phyloP scores from a whole-genome alignment of 2,888 invertebrate species.

The Bibio marci region DNA sequence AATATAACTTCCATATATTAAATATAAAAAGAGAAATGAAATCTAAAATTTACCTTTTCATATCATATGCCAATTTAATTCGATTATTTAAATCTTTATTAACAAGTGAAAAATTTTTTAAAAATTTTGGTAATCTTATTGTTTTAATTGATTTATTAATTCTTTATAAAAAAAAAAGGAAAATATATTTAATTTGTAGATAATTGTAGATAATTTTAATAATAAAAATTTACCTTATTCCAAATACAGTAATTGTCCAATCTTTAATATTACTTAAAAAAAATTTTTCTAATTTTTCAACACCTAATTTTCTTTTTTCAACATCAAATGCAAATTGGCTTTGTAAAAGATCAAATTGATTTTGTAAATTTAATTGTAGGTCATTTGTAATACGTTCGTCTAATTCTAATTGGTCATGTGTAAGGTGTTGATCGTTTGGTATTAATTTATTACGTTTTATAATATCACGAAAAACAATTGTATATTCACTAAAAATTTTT shows the following conservation, averaged over 20 bases:
- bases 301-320: constrained; percentile 45
- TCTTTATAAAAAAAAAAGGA: constrained; percentile 11
- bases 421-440: constrained; percentile 38
- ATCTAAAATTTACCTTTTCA: constrained; percentile 17
- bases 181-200: background rate
- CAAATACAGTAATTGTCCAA: constrained; percentile 40
- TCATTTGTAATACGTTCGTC: constrained; percentile 48
- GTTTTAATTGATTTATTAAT: constrained; percentile 34
- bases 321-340: constrained; percentile 50
- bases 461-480: constrained; percentile 39
- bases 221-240: constrained; percentile 31
- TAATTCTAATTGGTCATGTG: constrained; percentile 43
- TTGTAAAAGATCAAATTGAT: constrained; percentile 42
- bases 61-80: constrained; percentile 36
- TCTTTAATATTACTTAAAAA: constrained; percentile 49
- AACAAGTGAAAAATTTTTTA: constrained; percentile 32
- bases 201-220: background rate
- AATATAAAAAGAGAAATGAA: too few species aligned
- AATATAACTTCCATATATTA: too few species aligned
- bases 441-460: constrained; percentile 37
- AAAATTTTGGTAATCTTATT: constrained; percentile 44
- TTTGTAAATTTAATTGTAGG: constrained; percentile 38
- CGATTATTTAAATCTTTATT: constrained; percentile 38
- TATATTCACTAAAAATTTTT: constrained; percentile 34
- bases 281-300: constrained; percentile 43